Percentiles rank a stretch among this genome's conserved stretches.
These are phyloP conservation scores for Ceratina calcarata DNA, from an alignment of 1,140 invertebrate genomes.

Conservation along the genomic window DNA sequence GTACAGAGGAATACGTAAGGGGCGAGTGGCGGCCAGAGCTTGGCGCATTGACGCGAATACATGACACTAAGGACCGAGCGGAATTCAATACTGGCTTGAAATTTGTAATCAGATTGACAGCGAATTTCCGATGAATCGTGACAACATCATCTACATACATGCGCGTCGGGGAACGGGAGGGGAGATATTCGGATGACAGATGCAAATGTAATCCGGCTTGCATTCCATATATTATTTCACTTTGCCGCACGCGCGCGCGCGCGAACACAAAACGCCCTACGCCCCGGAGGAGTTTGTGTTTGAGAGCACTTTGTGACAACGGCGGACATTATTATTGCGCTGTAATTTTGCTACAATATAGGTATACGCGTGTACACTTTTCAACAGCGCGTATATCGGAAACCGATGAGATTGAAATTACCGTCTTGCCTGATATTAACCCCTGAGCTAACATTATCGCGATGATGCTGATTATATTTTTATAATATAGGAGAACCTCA, in stretches of 20 bases:
- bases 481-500: not conserved
- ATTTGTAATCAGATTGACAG: conserved; percentile 57
- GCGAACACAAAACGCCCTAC: too few relatives aligned
- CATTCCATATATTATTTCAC: conserved; percentile 45
- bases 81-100: conserved; percentile 58
- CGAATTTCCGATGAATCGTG: conserved; percentile 49
- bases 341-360: conserved; percentile 40
- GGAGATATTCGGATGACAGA: conserved; percentile 43
- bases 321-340: conserved; percentile 13
- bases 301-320: conserved; percentile 1
- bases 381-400: conserved; percentile 19
- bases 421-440: conserved; percentile 37
- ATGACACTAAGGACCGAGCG: conserved; percentile 53
- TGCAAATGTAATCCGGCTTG: conserved; percentile 47
- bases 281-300: not conserved
- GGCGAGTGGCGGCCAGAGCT: conserved; percentile 38
- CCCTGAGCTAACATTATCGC: conserved; percentile 22
- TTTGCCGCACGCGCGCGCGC: not conserved
- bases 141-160: conserved; percentile 47
- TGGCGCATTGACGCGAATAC: conserved; percentile 50
- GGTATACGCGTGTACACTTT: conserved; percentile 2
- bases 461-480: conserved; percentile 2
- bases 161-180: not conserved
- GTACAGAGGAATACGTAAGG: not conserved
- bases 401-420: conserved; percentile 44